These are phyloP conservation scores for Eptesicus fuscus DNA, from an alignment of 2,113 vertebrate species.

Conservation along the genomic window DNA sequence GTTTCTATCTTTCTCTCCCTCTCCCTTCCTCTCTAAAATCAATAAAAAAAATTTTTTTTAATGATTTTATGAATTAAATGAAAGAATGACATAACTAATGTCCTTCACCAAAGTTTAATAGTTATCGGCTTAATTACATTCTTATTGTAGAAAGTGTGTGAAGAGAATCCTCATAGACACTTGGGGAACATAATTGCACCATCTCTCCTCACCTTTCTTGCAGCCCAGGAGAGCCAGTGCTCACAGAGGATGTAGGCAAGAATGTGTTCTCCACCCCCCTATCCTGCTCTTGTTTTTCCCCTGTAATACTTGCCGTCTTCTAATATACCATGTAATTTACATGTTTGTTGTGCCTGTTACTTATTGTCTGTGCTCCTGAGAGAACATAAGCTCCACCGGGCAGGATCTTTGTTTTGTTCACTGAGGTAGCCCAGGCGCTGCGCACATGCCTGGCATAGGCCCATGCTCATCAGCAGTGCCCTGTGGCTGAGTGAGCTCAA, in stretches of 20 bases:
- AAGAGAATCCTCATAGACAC: background rate
- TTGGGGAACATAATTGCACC: background rate
- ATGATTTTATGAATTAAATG: background rate
- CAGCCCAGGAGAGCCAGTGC: background rate
- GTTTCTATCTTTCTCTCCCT: too few species aligned
- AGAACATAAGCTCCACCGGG: background rate
- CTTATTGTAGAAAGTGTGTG: background rate
- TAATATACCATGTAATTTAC: background rate
- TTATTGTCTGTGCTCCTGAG: background rate
- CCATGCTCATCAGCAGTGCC: background rate
- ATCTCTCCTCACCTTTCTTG: background rate
- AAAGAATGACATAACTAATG: background rate
- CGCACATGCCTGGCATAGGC: background rate
- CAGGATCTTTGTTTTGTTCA: background rate
- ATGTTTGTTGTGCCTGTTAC: background rate
- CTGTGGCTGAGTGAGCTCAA: background rate
- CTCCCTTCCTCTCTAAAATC: too few species aligned
- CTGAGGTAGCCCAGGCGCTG: background rate
- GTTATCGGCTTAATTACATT: background rate
- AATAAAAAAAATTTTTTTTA: background rate
- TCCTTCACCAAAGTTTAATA: background rate
- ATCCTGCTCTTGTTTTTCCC: background rate
- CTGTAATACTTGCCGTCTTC: background rate
- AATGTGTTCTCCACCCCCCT: background rate
- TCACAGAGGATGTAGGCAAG: accelerated